These are phyloP conservation scores for Thymelicus lineola DNA, from an alignment of 2,888 invertebrate species.

Conservation along the genomic window DNA sequence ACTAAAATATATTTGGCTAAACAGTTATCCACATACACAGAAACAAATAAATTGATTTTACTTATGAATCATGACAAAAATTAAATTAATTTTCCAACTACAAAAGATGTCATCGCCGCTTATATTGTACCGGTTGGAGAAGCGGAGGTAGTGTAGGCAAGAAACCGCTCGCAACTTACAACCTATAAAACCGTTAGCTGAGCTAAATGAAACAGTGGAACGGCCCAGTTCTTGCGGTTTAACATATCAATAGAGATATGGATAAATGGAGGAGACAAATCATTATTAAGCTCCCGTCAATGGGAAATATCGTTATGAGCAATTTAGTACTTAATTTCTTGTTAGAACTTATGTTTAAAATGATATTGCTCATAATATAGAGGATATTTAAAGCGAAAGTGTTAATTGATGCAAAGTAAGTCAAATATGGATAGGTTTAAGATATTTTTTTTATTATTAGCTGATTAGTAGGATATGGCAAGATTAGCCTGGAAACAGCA, in stretches of 20 bases:
- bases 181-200: slow-evolving; percentile 67
- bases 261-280: slow-evolving; percentile 47
- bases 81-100: background rate
- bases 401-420: too few relatives aligned
- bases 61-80: background rate
- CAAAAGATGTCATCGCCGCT: slow-evolving; percentile 12
- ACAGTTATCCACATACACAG: too few relatives aligned
- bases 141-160: slow-evolving; percentile 19
- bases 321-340: too few relatives aligned
- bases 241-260: slow-evolving; percentile 66
- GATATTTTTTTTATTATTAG: too few relatives aligned
- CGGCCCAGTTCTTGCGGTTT: slow-evolving; percentile 65
- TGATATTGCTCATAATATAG: too few relatives aligned
- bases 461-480: too few relatives aligned
- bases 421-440: too few relatives aligned
- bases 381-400: too few relatives aligned
- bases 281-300: slow-evolving; percentile 35
- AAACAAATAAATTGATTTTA: too few relatives aligned
- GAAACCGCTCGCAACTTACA: slow-evolving; percentile 37
- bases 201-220: slow-evolving; percentile 65
- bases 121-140: slow-evolving; percentile 9
- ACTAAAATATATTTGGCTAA: too few relatives aligned
- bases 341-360: too few relatives aligned
- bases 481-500: too few relatives aligned
- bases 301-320: background rate